Base-by-base conservation (phyloP, 2,888 invertebrate genomes). In the Synergus japonicus region DNA sequence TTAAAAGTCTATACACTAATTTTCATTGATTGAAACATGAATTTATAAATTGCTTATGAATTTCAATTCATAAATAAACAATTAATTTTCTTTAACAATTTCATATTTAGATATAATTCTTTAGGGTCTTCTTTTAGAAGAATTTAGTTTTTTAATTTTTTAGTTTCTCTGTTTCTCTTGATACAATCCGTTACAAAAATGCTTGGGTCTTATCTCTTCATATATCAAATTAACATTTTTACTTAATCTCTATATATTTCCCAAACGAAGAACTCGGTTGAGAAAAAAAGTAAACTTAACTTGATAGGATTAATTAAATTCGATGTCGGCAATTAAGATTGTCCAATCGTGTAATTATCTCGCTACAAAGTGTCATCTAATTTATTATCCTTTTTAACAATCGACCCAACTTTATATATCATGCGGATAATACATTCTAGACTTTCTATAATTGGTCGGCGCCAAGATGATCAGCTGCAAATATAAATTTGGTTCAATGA, bases 401-500 rank as follows among this genome's bases (percentile, higher is more conserved):
- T 60, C 10, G 18, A 18, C 18, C 22, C 8, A 60, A 60, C 8
- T 22, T 22, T 22, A 65, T 49, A 46, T 49, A 46, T 22, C 46
- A 77, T 81, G 79, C 77, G 78, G 79, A 79, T 81, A 76, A 77
- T 79, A 54, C 22, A 80, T 76, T 60, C 65, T 13, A 41, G 46
- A 77, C 66, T 76, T 77, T 29, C 60, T 73, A 77, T 29, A 29
- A 78, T 69, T 63, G 63, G 15, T 66, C 66, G 79, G 77, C 79
- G 77, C 77, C 77, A 77, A 29, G 76, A 79, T 79, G 54, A 78
- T 81, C 67, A 67, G n/a, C 49, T 65, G 49, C 22, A 69, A 78
- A 78, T 78, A 79, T 66, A 79, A 73, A 63, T 78, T 60, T 79
- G 76, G 81, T 81, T 81, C 79, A 77, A 49, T 15, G 66, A 78